Percentiles rank a stretch among this genome's conserved stretches.
phyloP scores from a whole-genome alignment of 2,888 invertebrate species.

The Girardia tigrina region DNA sequence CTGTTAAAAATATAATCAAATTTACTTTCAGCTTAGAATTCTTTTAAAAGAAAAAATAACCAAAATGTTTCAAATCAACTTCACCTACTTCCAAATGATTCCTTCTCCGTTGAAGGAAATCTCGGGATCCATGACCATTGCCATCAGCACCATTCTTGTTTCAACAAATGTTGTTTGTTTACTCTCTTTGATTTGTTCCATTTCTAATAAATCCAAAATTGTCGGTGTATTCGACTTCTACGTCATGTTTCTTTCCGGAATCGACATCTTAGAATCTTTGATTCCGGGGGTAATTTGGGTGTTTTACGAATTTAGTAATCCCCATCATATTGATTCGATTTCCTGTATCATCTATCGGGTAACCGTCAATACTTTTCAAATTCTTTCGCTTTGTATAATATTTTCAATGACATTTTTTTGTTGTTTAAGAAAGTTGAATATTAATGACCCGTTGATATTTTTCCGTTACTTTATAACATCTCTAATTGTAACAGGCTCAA shows the following conservation, averaged over 20 bases:
- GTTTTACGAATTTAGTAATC: slow-evolving; percentile 1
- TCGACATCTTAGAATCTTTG: background rate
- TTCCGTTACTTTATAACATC: background rate
- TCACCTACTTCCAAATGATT: background rate
- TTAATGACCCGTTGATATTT: background rate
- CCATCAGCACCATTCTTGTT: background rate
- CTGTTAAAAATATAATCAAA: background rate
- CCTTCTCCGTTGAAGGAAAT: slow-evolving; percentile 1
- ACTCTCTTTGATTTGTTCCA: background rate
- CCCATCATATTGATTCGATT: background rate
- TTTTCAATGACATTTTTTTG: background rate
- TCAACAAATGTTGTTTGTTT: background rate
- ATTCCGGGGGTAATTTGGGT: background rate
- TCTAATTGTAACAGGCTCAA: background rate
- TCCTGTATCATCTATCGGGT: background rate
- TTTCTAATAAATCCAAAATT: background rate
- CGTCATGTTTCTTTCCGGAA: background rate
- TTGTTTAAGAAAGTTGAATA: slow-evolving; percentile 8
- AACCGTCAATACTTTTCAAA: slow-evolving; percentile 12
- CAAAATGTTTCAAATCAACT: background rate
- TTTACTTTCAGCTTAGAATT: background rate
- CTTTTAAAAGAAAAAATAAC: background rate
- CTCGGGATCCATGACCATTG: slow-evolving; percentile 6
- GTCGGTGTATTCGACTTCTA: background rate
- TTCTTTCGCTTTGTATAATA: background rate